Conservation (phyloP, 2,113 vertebrate species). For the Pampusana beccarii region DNA sequence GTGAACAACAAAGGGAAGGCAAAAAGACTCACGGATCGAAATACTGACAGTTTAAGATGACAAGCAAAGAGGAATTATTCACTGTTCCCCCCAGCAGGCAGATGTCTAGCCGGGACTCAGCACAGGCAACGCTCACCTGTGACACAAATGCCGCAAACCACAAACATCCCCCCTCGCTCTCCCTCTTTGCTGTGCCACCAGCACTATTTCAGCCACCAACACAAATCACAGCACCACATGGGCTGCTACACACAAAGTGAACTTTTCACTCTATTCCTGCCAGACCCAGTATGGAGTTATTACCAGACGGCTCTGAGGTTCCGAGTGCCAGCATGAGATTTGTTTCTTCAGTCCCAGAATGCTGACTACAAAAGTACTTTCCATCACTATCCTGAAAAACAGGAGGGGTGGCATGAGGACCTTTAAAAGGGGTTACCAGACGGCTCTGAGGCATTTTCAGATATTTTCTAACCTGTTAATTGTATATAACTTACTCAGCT, state of each 20-base stretch:
- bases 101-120: background rate
- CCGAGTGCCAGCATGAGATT: background rate
- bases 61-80: background rate
- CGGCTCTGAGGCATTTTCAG: background rate
- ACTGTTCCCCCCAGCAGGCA: background rate
- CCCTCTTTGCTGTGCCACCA: background rate
- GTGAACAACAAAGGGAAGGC: background rate
- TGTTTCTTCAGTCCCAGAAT: background rate
- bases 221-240: background rate
- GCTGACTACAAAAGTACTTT: background rate
- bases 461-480: background rate
- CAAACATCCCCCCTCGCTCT: background rate
- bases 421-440: too few relatives aligned
- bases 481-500: background rate
- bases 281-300: accelerated
- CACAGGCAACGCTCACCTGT: background rate
- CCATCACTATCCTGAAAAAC: background rate
- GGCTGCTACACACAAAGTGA: background rate
- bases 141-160: background rate
- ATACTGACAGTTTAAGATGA: background rate
- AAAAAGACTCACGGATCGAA: background rate
- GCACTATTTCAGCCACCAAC: background rate
- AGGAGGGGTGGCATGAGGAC: accelerated
- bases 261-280: background rate
- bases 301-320: background rate